A percentile compares a stretch with the other conserved stretches of the same genome.
phyloP scores from a whole-genome alignment of 2,888 invertebrate species.

The Buathra laborator region DNA sequence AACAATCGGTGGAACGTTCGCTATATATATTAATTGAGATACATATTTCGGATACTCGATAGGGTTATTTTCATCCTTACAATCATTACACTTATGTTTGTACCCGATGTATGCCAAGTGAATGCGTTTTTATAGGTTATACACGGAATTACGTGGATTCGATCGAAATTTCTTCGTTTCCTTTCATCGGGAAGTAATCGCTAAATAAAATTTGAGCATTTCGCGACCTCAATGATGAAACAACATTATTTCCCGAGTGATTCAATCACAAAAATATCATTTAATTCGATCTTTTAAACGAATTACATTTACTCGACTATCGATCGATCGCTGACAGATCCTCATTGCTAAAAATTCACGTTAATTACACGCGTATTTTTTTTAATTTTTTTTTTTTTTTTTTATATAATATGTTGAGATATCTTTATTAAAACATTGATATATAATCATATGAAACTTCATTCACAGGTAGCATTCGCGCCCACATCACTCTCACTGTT shows the following conservation, averaged over 20 bases:
- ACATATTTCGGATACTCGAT: conserved; percentile 21
- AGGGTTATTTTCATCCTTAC: conserved; percentile 35
- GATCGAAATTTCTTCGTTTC: not conserved
- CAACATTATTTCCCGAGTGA: conserved; percentile 30
- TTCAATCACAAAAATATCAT: conserved; percentile 38
- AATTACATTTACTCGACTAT: conserved; percentile 73
- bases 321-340: conserved; percentile 73
- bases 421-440: conserved; percentile 80
- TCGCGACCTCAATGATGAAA: conserved; percentile 12
- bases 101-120: conserved; percentile 44
- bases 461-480: conserved; percentile 82
- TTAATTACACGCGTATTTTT: conserved; percentile 70
- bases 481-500: conserved; percentile 70
- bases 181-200: not conserved
- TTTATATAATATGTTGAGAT: conserved; percentile 77
- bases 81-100: conserved; percentile 26
- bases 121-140: conserved; percentile 30
- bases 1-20: conserved; percentile 29
- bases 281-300: conserved; percentile 48
- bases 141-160: conserved; percentile 17
- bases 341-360: conserved; percentile 66
- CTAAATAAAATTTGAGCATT: conserved; percentile 16
- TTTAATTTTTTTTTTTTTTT: conserved; percentile 61
- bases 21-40: conserved; percentile 27
- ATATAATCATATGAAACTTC: conserved; percentile 81